Evolutionary conservation across 2,797 vertebrate genomes (phyloP), one percentile per base, ranked within the genome.

Genomic region (Lagorchestes hirsutus): DNA sequence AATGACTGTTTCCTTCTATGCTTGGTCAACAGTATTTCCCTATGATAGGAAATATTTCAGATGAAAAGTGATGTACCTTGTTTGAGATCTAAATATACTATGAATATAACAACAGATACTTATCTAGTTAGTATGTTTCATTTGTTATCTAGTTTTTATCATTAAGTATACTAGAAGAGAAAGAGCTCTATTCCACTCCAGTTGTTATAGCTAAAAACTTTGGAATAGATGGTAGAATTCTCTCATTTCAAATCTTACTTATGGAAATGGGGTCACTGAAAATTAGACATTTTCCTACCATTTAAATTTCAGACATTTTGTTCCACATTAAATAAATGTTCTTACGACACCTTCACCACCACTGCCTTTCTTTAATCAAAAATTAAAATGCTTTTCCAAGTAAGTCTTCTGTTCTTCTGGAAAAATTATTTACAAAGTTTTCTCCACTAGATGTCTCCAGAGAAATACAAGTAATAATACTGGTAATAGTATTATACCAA

Each of bases 391-490:
- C 3, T 34, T 56, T 87, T 50, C 9, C 22, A 56, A 0, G 0
- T 2, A 57, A 50, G 95, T 22, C 24, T 0, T 27, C 50, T 1
- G 0, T 0, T 24, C 5, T 10, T 96, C 90, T 91, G 34, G 54
- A 50, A 87, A 96, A 93, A 94, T 0, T 0, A 57, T 90, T 90
- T 97, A 52, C 55, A 95, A 5, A 16, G 28, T 90, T 98, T 92
- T 98, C 67, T 98, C 98, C 99, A 98, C 98, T 98, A 99, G 99
- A 98, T 98, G 99, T 98, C 99, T 98, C 98, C 97, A 98, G 97
- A 98, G 98, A 98, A 98, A 98, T 96, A 90, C 93, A 94, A 97
- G 92, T 98, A 93, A 95, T 52, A n/a, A 0, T 10, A 55, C 54
- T 97, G 91, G 58, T 50, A 58, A 10, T 46, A 57, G 22, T 90